phyloP scores from a whole-genome alignment of 2,888 invertebrate genomes.

The Dorcus parallelipipedus region DNA sequence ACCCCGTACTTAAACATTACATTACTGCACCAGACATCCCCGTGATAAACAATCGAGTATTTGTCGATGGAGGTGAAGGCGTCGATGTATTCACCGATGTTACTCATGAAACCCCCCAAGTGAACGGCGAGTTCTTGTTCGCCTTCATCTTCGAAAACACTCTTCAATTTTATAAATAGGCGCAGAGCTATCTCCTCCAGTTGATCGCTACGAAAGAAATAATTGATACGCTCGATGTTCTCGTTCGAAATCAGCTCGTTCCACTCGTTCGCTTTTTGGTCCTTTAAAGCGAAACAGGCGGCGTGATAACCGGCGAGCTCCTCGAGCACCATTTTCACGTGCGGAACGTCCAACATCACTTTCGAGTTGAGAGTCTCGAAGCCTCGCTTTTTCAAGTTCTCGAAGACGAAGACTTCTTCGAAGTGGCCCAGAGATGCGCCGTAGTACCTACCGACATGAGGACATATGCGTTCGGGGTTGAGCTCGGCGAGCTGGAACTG shows the following conservation, averaged over 20 bases:
- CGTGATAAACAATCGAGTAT: constrained; percentile 14
- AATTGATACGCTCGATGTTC: background rate
- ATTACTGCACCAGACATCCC: constrained; percentile 24
- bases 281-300: constrained; percentile 11
- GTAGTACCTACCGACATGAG: constrained; percentile 5
- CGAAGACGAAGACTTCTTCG: constrained; percentile 10
- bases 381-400: constrained; percentile 15
- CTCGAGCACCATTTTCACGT: constrained; percentile 13
- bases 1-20: constrained; percentile 22
- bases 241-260: background rate
- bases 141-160: constrained; percentile 2
- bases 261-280: constrained; percentile 9
- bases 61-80: background rate
- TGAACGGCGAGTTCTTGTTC: background rate
- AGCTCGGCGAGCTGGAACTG: too few relatives aligned
- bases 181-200: background rate
- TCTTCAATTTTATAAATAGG: constrained; percentile 18
- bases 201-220: background rate
- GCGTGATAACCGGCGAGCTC: constrained; percentile 18
- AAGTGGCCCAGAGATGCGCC: constrained; percentile 1
- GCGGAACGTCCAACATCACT: constrained; percentile 11
- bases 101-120: too few relatives aligned
- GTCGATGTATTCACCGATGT: too few relatives aligned
- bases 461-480: too few relatives aligned
- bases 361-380: constrained; percentile 13